phyloP scores from a whole-genome alignment of 2,888 invertebrate genomes.

The Tetanocera ferruginea region DNA sequence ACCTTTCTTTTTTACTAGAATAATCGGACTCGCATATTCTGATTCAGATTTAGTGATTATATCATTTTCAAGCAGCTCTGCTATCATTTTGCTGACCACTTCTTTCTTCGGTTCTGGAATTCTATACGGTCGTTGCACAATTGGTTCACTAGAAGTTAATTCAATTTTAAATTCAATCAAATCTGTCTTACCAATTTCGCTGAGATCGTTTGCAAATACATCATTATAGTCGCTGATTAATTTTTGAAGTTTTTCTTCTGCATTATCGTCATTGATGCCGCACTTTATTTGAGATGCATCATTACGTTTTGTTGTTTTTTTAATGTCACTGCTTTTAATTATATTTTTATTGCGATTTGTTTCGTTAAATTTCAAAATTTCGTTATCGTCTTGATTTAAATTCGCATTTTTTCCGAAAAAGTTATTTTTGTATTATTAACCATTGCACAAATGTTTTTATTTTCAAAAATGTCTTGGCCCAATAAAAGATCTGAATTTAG shows the following conservation, averaged over 20 bases:
- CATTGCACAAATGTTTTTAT: neutral
- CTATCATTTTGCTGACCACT: slow-evolving; percentile 30
- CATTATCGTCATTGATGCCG: neutral
- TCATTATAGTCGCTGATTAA: slow-evolving; percentile 32
- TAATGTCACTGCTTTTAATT: neutral
- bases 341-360: neutral
- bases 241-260: neutral
- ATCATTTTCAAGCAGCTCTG: slow-evolving; percentile 38
- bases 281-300: neutral
- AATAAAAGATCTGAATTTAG: slow-evolving; percentile 39
- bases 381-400: neutral
- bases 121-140: slow-evolving; percentile 39
- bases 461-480: slow-evolving; percentile 37
- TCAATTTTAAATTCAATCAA: slow-evolving; percentile 41
- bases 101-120: slow-evolving; percentile 40
- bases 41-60: slow-evolving; percentile 40
- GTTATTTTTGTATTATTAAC: neutral
- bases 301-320: no score
- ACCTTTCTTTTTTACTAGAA: slow-evolving; percentile 43
- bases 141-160: slow-evolving; percentile 19
- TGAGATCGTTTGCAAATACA: slow-evolving; percentile 31
- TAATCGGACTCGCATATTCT: slow-evolving; percentile 42
- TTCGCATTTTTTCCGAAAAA: neutral
- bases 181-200: slow-evolving; percentile 38
- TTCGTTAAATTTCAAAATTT: neutral